Base-by-base conservation (phyloP, 2,888 invertebrate species). In the Neoascia interrupta region DNA sequence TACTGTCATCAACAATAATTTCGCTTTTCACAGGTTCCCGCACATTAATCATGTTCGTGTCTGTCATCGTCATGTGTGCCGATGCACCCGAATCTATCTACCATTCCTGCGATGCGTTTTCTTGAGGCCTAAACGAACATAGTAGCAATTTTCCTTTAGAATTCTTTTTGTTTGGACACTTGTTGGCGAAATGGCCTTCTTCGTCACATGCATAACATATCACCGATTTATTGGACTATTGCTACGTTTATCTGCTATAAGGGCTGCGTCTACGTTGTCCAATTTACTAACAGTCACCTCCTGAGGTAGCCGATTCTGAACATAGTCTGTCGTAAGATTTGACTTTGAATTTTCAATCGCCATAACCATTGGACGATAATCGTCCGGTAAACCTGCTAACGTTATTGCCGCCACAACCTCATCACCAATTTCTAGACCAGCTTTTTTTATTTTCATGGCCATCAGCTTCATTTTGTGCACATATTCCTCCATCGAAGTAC, bases 31-130 rank as follows among this genome's bases (percentile, higher is more conserved):
- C 31, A 15, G 64, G 43, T 34, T 53, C n/a, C n/a, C 51, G 28
- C 21, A 43, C 1, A 15, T 53, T n/a, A 47, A 54, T 34, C 8
- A 56, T 19, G 19, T 49, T 26, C 5, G 5, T 34, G 11, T 43
- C 16, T 47, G 39, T 39, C 74, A 66, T 72, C 10, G 63, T 64
- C 63, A 70, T 63, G 36, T 63, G 63, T n/a, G 63, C 51, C 5
- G 69, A 56, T 36, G 69, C 75, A 8, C 63, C 58, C 18, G 76
- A 69, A 36, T 69, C 69, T 6, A 43, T 43, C n/a, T 19, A 43
- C 70, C 70, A 81, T 60, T 74, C 74, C 15, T 53, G 21, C 1
- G 34, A 11, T 11, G 16, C 18, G 10, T 18, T 34, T 6, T 3
- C 4, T 31, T 34, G 31, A 31, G 31, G 31, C 6, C 16, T 11